These are phyloP conservation scores for Naja naja DNA, from an alignment of 2,113 vertebrate genomes.

Conservation along the genomic window DNA sequence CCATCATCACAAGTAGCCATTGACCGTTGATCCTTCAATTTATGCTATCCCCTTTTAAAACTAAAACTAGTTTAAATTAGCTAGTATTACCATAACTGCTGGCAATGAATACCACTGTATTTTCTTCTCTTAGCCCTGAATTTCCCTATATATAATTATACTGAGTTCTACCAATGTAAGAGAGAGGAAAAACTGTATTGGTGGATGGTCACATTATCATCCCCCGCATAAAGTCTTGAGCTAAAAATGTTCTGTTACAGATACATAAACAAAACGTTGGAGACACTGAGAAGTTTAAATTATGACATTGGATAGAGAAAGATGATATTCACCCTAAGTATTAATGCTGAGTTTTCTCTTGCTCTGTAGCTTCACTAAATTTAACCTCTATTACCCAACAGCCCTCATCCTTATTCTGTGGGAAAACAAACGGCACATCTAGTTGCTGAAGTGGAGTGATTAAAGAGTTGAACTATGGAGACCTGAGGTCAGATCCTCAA, in stretches of 20 bases:
- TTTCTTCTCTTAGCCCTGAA: neutral
- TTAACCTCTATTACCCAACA: neutral
- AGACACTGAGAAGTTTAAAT: neutral
- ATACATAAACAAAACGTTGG: neutral
- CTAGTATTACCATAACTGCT: neutral
- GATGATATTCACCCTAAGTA: neutral
- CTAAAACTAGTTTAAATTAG: neutral
- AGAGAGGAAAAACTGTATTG: neutral
- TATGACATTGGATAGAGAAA: neutral
- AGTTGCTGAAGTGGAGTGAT: neutral
- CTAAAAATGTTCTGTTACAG: neutral
- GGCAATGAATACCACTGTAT: neutral
- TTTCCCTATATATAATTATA: neutral
- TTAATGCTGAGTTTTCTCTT: neutral
- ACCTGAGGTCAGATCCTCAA: neutral
- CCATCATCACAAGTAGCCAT: neutral
- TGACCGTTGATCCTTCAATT: neutral
- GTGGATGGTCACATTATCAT: neutral
- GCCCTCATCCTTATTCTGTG: neutral
- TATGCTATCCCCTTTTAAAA: neutral
- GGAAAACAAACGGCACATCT: neutral
- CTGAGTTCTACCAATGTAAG: neutral
- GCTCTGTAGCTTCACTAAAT: neutral
- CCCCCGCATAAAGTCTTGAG: neutral
- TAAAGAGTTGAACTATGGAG: neutral